Conservation (phyloP, 2,888 invertebrate genomes). For the Zootermopsis nevadensis region DNA sequence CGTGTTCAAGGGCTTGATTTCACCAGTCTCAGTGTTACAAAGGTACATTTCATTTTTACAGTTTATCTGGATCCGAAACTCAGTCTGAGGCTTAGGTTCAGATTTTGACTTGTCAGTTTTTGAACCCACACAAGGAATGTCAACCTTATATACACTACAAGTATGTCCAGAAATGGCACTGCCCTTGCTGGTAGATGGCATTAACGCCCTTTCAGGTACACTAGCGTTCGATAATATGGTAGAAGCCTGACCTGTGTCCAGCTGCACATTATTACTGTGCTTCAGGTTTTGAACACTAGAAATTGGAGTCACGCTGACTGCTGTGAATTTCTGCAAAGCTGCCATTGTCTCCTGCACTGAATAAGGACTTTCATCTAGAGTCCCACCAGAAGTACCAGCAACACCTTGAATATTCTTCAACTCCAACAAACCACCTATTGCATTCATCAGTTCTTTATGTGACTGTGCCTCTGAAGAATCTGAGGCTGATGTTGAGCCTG, state of each 20-base stretch:
- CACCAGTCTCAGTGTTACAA: slow-evolving; percentile 22
- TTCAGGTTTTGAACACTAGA: neutral
- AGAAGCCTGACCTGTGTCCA: slow-evolving; percentile 20
- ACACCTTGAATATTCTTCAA: slow-evolving; percentile 18
- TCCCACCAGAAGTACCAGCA: neutral
- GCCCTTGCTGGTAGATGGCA: neutral
- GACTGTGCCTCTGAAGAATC: slow-evolving; percentile 27
- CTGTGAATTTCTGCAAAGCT: neutral
- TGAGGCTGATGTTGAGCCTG: neutral
- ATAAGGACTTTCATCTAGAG: neutral
- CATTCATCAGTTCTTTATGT: slow-evolving; percentile 54
- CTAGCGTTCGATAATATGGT: neutral
- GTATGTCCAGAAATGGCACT: neutral
- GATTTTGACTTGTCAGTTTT: neutral
- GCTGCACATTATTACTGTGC: neutral
- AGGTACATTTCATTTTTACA: slow-evolving; percentile 1
- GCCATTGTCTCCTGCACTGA: neutral
- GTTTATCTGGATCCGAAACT: slow-evolving; percentile 4
- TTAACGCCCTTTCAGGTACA: neutral
- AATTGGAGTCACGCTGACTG: neutral
- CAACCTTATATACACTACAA: neutral
- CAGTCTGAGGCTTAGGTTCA: slow-evolving; percentile 8
- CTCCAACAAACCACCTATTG: slow-evolving; percentile 55
- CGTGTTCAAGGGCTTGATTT: neutral
- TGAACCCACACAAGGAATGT: neutral